phyloP scores from a whole-genome alignment of 2,888 invertebrate species.

The Cephus runcator region DNA sequence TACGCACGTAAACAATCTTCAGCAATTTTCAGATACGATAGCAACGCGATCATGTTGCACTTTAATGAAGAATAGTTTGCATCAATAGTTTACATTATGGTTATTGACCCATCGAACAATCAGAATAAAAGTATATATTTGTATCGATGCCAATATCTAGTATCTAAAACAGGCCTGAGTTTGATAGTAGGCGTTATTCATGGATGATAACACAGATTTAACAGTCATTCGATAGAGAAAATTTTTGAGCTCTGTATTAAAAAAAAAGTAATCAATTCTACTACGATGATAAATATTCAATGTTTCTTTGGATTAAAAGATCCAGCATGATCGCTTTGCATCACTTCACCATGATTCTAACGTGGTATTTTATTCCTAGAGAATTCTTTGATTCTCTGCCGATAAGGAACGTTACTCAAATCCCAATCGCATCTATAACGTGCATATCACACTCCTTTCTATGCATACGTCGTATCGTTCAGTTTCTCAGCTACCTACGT shows the following conservation, averaged over 20 bases:
- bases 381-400: constrained; percentile 6
- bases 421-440: constrained; percentile 3
- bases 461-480: constrained; percentile 2
- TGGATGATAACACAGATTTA: background rate
- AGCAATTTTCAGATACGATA: background rate
- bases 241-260: background rate
- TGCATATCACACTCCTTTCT: constrained; percentile 9
- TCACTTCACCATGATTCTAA: background rate
- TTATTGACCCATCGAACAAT: background rate
- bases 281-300: background rate
- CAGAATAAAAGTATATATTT: background rate
- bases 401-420: background rate
- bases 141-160: background rate
- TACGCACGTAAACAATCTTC: background rate
- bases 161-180: background rate
- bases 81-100: background rate
- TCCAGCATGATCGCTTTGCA: background rate
- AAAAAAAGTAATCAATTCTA: background rate
- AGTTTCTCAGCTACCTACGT: constrained; percentile 30
- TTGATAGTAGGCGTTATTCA: background rate
- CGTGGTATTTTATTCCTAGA: constrained; percentile 11
- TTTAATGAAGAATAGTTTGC: background rate
- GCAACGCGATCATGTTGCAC: background rate
- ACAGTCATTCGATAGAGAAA: background rate
- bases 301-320: background rate